Evolutionary conservation across 2,113 vertebrate species (phyloP).

Genomic region (Coptodon rendalli): DNA sequence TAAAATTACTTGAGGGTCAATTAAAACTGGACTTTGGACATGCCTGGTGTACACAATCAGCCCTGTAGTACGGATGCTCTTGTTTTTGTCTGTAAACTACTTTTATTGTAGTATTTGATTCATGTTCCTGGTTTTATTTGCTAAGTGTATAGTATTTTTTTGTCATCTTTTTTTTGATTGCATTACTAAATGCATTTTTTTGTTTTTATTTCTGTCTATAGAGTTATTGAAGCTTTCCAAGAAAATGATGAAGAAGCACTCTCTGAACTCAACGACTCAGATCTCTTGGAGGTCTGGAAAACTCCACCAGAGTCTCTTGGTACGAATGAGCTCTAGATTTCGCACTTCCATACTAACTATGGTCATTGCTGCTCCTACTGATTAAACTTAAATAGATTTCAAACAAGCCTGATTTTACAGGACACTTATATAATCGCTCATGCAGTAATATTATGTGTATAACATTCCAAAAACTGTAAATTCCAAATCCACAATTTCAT

Average conservation of each 20-base stretch:
- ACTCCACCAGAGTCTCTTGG: constrained; percentile 45
- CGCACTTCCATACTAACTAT: background rate
- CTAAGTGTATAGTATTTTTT: background rate
- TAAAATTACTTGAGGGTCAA: too few relatives aligned
- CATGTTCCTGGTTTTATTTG: background rate
- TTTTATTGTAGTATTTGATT: background rate
- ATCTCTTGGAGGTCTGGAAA: constrained; percentile 36
- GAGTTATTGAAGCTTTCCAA: constrained; percentile 13
- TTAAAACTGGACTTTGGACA: too few relatives aligned
- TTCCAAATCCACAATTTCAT: background rate
- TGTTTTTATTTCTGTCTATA: background rate
- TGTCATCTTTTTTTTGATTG: background rate
- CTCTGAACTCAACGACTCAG: background rate
- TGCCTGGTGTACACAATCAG: too few relatives aligned
- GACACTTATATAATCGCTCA: background rate
- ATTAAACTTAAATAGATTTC: background rate
- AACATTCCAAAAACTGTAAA: background rate
- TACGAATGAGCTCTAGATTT: background rate
- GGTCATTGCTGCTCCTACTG: background rate
- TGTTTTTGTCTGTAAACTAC: background rate
- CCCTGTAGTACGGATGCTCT: background rate
- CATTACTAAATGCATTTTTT: background rate
- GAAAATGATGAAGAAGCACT: background rate
- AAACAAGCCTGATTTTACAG: background rate
- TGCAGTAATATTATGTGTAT: background rate